Percentiles rank a stretch among this genome's conserved stretches.
These are phyloP conservation scores for Scyliorhinus canicula DNA, from an alignment of 2,797 vertebrate genomes.

Conservation along the genomic window DNA sequence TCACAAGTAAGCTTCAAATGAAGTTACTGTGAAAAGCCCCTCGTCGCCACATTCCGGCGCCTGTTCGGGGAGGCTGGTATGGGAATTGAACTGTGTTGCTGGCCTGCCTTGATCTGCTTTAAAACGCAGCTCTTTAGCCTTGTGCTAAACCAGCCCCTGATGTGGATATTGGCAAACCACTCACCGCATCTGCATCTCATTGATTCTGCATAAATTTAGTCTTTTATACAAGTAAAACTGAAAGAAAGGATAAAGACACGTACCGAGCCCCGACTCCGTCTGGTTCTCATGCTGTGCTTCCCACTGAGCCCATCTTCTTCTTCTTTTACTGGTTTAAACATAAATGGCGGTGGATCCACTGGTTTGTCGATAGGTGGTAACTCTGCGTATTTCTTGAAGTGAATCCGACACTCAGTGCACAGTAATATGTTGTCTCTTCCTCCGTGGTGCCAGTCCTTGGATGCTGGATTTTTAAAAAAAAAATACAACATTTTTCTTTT, in stretches of 20 bases:
- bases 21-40: no score
- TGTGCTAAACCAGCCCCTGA: no score
- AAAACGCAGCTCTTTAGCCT: no score
- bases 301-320: constrained; percentile 96
- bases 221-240: not conserved
- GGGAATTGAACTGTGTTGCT: no score
- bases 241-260: constrained; percentile 40
- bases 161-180: not conserved
- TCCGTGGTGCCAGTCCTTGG: constrained; percentile 99
- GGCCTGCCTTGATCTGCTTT: no score
- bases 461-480: constrained; percentile 62
- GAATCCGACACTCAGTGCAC: constrained; percentile 94
- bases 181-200: not conserved
- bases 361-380: constrained; percentile 98
- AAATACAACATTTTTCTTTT: not conserved
- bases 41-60: no score
- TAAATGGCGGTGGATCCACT: constrained; percentile 95
- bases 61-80: no score
- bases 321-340: constrained; percentile 99
- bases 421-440: constrained; percentile 94
- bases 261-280: constrained; percentile 95
- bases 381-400: constrained; percentile 99
- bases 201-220: not conserved
- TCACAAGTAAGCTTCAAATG: no score
- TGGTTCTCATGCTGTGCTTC: constrained; percentile 99